A percentile compares a stretch with the other conserved stretches of the same genome.
Evolutionary conservation across 1,140 invertebrate species (phyloP).

Genomic region (Papilio machaon): DNA sequence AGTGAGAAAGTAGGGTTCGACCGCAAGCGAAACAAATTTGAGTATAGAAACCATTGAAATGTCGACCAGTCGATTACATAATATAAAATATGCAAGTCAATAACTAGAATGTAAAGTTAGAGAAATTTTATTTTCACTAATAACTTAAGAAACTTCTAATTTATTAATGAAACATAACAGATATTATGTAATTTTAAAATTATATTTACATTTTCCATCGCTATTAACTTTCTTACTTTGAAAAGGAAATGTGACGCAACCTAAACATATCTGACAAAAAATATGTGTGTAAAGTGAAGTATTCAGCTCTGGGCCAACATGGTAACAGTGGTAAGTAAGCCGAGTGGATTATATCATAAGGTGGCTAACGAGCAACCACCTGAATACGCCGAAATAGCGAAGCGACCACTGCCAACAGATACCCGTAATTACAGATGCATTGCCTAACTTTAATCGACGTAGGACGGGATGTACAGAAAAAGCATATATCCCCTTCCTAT

Average conservation of each 20-base stretch:
- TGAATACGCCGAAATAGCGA: no score
- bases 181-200: neutral
- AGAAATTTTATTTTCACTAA: slow-evolving; percentile 2
- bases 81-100: neutral
- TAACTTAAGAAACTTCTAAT: neutral
- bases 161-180: neutral
- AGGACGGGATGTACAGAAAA: no score
- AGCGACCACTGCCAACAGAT: no score
- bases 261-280: neutral
- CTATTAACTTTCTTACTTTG: neutral
- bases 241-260: neutral
- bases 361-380: no score
- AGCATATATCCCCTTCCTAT: no score
- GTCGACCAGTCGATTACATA: neutral
- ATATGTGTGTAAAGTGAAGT: no score
- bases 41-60: neutral
- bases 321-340: no score
- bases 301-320: no score
- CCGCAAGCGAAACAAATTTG: neutral
- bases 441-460: no score
- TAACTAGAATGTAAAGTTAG: neutral
- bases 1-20: neutral
- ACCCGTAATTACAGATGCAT: no score
- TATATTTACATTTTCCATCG: neutral
- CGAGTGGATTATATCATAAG: no score